phyloP scores from a whole-genome alignment of 2,113 vertebrate genomes.

The Apus apus region DNA sequence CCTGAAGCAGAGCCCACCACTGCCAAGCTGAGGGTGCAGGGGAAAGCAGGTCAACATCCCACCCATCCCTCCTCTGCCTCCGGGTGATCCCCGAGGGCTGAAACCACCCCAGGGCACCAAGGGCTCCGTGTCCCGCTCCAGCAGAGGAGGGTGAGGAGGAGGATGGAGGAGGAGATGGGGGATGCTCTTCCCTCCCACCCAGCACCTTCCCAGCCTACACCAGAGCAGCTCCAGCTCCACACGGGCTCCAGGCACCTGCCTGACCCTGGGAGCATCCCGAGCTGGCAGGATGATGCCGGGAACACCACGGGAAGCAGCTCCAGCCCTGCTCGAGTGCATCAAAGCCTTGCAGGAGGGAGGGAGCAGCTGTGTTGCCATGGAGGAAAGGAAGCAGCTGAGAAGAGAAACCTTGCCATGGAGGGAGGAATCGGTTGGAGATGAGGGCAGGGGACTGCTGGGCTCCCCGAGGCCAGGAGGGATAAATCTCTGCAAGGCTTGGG shows the following conservation, averaged over 20 bases:
- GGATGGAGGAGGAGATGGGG: not conserved
- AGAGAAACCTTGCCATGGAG: constrained; percentile 3
- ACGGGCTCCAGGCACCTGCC: not conserved
- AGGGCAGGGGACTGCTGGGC: not conserved
- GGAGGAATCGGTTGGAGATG: not conserved
- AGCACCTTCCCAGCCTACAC: not conserved
- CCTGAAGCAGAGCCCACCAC: accelerated
- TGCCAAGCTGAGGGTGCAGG: not conserved
- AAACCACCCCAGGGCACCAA: accelerated
- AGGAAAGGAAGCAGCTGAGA: constrained; percentile 53
- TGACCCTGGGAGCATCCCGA: accelerated
- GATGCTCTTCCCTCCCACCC: not conserved
- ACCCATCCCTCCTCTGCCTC: not conserved
- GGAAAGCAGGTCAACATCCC: not conserved
- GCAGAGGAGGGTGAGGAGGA: not conserved
- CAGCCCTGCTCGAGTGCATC: not conserved
- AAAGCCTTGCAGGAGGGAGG: not conserved
- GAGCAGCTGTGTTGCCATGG: constrained; percentile 57
- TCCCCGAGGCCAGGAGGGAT: not conserved
- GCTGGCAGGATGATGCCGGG: accelerated
- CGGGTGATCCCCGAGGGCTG: accelerated
- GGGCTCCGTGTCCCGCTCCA: accelerated
- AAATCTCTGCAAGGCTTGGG: not conserved
- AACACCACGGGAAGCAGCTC: not conserved
- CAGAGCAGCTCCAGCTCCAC: accelerated